Base-by-base conservation (phyloP, 2,888 invertebrate species). In the Leptinotarsa tumamoca region DNA sequence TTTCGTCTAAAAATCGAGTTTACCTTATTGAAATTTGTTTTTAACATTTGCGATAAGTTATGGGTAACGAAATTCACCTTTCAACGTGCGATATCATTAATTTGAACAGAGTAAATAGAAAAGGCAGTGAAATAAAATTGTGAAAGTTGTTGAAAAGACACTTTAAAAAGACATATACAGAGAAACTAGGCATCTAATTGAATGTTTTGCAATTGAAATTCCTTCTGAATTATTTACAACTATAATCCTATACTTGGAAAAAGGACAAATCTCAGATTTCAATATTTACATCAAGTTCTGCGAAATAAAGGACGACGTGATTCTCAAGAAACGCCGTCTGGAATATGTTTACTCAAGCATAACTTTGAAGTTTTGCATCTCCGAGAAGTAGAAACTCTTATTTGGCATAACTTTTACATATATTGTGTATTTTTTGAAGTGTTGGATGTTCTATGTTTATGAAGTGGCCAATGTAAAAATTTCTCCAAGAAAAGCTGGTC, bases 311-410 rank as follows among this genome's bases (percentile, higher is more conserved):
- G 21, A 21, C 23, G 14, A 21, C 21, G 21, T 23, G 58, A 58
- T 58, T 58, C 21, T 23, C 23, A 14, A 58, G 21, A 21, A 58
- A 58, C 21, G 23, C 14, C 13, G 23, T 10, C 18, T 18, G 18
- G 58, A n/a, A 10, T 18, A 18, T n/a, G 4, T 18, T 58, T 0
- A 58, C 23, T 21, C 27, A 23, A 14, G 58, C 58, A 27, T 58
- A 10, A 15, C 58, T 58, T 58, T 23, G 10, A 58, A 58, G 58
- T 58, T 58, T 23, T 58, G 58, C 27, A 58, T 23, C 58, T 58
- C 21, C 4, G 23, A 58, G 58, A 58, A 58, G 58, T 23, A 0
- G 21, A 23, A 58, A 23, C 43, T 58, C 18, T 58, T 21, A 58
- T 1, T 58, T 21, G 23, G 13, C 23, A 23, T 14, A 58, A 58